Evolutionary conservation across 53 echinoderm and acorn worm genomes (phyloP).

Genomic region (Hippasteria phrygiana): DNA sequence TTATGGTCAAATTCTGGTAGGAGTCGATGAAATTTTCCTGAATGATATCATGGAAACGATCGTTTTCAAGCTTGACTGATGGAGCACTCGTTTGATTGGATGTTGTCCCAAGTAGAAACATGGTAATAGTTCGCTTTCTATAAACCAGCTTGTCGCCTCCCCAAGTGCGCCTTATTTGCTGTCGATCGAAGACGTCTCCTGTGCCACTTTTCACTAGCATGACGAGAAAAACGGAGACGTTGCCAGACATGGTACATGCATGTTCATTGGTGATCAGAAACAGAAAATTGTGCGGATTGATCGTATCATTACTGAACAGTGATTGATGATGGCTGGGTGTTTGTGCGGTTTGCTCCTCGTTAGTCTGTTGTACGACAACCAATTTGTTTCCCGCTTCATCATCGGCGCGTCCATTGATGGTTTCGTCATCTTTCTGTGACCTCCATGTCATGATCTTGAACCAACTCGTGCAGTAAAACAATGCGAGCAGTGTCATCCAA

Average conservation of each 20-base stretch:
- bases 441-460: constrained; percentile 14
- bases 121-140: constrained; percentile 19
- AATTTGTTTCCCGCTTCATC: background rate
- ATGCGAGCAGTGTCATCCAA: background rate
- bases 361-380: background rate
- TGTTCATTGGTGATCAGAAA: constrained; percentile 19
- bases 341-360: background rate
- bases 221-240: constrained; percentile 6
- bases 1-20: constrained; percentile 44
- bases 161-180: constrained; percentile 48
- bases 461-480: background rate
- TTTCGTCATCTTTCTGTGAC: background rate
- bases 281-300: constrained; percentile 2
- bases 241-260: background rate
- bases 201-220: constrained; percentile 36
- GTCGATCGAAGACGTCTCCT: background rate
- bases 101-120: constrained; percentile 43
- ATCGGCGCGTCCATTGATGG: background rate
- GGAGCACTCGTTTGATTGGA: background rate
- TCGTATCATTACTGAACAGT: background rate
- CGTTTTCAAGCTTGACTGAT: constrained; percentile 8
- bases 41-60: constrained; percentile 14
- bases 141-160: constrained; percentile 39
- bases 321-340: background rate
- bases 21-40: constrained; percentile 51